Evolutionary conservation across 2,113 vertebrate species (phyloP), one percentile per base, ranked within the genome.

Genomic region (Nothobranchius kuhntae): DNA sequence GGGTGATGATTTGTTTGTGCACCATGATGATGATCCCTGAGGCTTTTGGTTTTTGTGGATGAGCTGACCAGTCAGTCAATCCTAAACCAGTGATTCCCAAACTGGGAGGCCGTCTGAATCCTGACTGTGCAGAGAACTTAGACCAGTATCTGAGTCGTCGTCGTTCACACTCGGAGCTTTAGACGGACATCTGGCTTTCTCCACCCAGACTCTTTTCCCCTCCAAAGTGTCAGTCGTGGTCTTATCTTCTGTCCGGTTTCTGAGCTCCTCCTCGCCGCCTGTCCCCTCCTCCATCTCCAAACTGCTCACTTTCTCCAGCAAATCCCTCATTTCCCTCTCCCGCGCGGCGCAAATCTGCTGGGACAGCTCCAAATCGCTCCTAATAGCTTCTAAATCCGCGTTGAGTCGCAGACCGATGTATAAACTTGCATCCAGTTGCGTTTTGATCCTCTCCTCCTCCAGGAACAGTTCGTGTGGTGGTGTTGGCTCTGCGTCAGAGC

Each of bases 41-140:
- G 30, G 53, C n/a, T 38, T 10, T 42, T 15, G 9, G 15, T 57
- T 5, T 21, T 21, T 21, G 21, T 57, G 2, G 14, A 36, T 14
- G 12, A 38, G 6, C 38, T 9, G 14, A 11, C 42, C 10, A 30
- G 30, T 30, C 10, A 30, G 30, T 30, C 48, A 46, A 13, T 30
- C 17, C 88, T 95, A 97, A 58, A 98, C 96, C 1, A 96, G 90
- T 11, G 97, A 97, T 79, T 98, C 96, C 72, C 93, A 96, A 53
- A 96, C 93, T 0, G 94, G 91, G 2, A 83, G 71, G 13, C 91
- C 93, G 87, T 98, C 96, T 6, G 96, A 98, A 86, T 98, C 97
- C 84, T 98, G 96, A 65, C 96, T 98, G 90, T 98, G 96, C 94
- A 98, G 94, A 46, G 96, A 98, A 72, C 96, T 98, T 73, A 98